Base-by-base conservation (phyloP, 2,113 vertebrate species). In the Lagopus muta region DNA sequence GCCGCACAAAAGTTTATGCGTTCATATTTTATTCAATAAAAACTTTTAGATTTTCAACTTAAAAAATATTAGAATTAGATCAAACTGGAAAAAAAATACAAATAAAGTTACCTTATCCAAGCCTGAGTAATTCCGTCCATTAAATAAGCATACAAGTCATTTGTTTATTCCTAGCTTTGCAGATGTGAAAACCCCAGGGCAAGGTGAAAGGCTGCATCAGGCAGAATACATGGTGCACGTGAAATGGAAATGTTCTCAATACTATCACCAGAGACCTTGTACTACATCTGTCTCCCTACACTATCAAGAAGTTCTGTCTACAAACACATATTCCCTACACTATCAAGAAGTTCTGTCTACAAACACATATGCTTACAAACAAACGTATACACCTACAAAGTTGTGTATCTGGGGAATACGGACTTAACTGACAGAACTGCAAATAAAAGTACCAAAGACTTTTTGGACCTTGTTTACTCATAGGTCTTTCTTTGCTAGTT, bases 291-390 rank as follows among this genome's bases (percentile, higher is more conserved):
- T 25, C 19, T 77, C 15, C 19, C 21, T 45, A 40, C 17, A 13
- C 15, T 67, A 40, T 82, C 75, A 75, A 47, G 11, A 57, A 86
- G 6, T 27, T 40, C 27, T 92, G 24, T 9, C 43, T 75, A 48
- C 32, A 40, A 2, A 4, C 27, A 12, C 0, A 0, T 38, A 13
- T 3, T 77, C 15, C 19, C 21, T 45, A 40, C 17, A 13, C 15
- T 67, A 40, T 82, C 75, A 75, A 47, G 11, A 57, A 86, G 6
- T 27, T 40, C 27, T 92, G 24, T 9, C 43, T 75, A 48, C 32
- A 40, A 2, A 4, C 27, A 12, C 0, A 0, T 38, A 13, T 3
- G 5, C 21, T 73, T 45, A 36, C 11, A 6, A 7, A 83, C 21
- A 86, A 88, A 27, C 6, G 19, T 4, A 17, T 8, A 19, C 14